These are phyloP conservation scores for Rhaphigaster nebulosa DNA, from an alignment of 2,888 invertebrate genomes.

Conservation along the genomic window DNA sequence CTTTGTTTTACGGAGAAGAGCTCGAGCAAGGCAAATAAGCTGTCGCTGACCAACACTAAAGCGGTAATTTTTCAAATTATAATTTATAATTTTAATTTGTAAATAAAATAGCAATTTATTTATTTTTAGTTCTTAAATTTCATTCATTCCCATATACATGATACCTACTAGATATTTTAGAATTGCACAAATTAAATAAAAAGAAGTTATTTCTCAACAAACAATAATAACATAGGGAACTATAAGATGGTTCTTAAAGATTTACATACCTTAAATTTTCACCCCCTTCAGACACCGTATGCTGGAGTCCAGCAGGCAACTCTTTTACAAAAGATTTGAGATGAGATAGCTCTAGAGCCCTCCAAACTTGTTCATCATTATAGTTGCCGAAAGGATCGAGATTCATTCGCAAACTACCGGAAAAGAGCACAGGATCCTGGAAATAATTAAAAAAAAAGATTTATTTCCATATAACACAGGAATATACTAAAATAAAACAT, in stretches of 20 bases:
- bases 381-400: conserved; percentile 72
- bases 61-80: background rate
- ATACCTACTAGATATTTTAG: too few relatives aligned
- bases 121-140: too few relatives aligned
- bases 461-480: too few relatives aligned
- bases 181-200: too few relatives aligned
- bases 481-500: too few relatives aligned
- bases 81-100: too few relatives aligned
- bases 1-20: conserved; percentile 87
- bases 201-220: too few relatives aligned
- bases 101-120: too few relatives aligned
- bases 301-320: conserved; percentile 66
- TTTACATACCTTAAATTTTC: conserved; percentile 67
- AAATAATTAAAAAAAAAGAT: background rate
- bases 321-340: conserved; percentile 68
- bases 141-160: too few relatives aligned
- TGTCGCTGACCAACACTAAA: conserved; percentile 90
- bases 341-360: conserved; percentile 72
- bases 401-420: conserved; percentile 73
- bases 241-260: too few relatives aligned
- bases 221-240: too few relatives aligned
- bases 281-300: conserved; percentile 69
- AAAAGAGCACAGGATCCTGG: conserved; percentile 75
- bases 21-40: conserved; percentile 86
- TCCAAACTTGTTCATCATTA: conserved; percentile 72